Percentiles rank a stretch among this genome's conserved stretches.
phyloP scores from a whole-genome alignment of 2,797 vertebrate genomes.

The Otus scops region DNA sequence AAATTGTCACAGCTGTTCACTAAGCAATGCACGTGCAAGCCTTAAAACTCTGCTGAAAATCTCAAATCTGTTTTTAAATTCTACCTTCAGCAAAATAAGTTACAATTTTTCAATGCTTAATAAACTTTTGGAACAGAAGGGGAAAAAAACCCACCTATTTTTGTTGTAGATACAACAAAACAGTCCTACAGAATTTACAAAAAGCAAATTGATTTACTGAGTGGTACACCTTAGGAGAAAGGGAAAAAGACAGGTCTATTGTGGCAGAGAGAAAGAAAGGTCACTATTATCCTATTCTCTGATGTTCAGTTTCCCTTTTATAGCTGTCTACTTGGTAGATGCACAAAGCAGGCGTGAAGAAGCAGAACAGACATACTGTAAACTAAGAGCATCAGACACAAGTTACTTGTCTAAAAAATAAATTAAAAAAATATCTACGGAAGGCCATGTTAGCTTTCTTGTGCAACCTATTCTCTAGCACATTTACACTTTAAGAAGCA shows the following conservation, averaged over 20 bases:
- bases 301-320: conserved; percentile 4
- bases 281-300: background rate
- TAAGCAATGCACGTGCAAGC: background rate
- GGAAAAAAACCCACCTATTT: background rate
- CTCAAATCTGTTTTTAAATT: background rate
- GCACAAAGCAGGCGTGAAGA: background rate
- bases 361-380: background rate
- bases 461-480: background rate
- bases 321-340: background rate
- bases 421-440: background rate
- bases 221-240: background rate
- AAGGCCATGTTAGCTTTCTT: background rate
- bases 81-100: background rate
- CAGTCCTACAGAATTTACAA: background rate
- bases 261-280: background rate
- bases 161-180: background rate
- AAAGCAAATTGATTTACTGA: background rate
- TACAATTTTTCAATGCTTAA: background rate
- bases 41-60: background rate
- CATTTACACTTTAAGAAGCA: background rate
- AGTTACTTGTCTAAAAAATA: background rate
- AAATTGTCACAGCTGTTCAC: conserved; percentile 10
- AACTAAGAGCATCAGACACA: background rate
- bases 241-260: background rate
- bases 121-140: background rate